These are phyloP conservation scores for Copsychus sechellarum DNA, from an alignment of 2,113 vertebrate genomes.

Conservation along the genomic window DNA sequence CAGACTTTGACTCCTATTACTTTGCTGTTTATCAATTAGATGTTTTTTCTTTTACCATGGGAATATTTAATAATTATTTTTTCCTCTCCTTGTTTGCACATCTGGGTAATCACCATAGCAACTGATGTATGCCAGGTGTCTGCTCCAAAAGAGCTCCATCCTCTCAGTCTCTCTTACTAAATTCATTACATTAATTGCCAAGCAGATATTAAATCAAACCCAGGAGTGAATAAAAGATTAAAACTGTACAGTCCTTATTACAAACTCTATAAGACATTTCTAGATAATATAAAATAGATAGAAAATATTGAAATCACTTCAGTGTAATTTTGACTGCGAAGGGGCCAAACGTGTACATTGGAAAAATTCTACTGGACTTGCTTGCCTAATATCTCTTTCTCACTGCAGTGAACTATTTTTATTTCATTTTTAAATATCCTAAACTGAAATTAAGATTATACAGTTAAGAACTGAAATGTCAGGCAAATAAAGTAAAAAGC, in stretches of 20 bases:
- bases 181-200: conserved; percentile 51
- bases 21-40: conserved; percentile 43
- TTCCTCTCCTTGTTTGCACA: conserved; percentile 51
- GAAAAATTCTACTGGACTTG: not conserved
- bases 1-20: not conserved
- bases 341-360: not conserved
- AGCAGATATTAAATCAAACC: conserved; percentile 39
- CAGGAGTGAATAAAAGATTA: not conserved
- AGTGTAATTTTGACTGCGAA: not conserved
- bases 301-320: not conserved
- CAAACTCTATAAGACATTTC: not conserved
- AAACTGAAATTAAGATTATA: not conserved
- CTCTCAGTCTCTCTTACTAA: not conserved
- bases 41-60: not conserved
- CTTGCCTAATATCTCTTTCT: not conserved
- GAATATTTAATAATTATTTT: conserved; percentile 44
- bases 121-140: conserved; percentile 58
- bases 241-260: not conserved
- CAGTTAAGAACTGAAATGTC: not conserved
- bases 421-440: not conserved
- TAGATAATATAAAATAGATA: not conserved
- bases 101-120: conserved; percentile 63
- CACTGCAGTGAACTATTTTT: not conserved
- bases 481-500: not conserved
- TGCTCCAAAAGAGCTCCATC: conserved; percentile 1